Base-by-base conservation (phyloP, 2,797 vertebrate species). In the Hephaestus fuliginosus region DNA sequence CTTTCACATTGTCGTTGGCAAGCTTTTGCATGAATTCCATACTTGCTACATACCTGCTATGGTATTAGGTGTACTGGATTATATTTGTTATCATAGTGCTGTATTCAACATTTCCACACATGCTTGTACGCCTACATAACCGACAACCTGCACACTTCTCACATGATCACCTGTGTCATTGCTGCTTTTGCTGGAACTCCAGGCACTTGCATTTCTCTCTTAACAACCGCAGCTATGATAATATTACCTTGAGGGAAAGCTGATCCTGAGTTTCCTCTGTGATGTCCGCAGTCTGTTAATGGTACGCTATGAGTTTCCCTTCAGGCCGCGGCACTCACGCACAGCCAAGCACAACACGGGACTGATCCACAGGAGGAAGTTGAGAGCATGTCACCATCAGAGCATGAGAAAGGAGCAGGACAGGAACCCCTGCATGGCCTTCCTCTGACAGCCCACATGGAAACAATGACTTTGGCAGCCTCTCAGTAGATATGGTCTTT, bases 281-380 rank as follows among this genome's bases (percentile, higher is more conserved):
- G 67, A 70, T 84, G 77, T 82, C 67, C 44, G 12, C 78, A 58
- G 69, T 57, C 39, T 70, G 74, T 78, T 74, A 85, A 11, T 46
- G 70, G 52, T 75, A 60, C 72, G 52, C 74, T 77, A 30, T 0
- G 20, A 74, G 84, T 63, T 92, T 82, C 55, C 87, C 78, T 75
- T 87, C 61, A 36, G 74, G 66, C 67, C n/a, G 15, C 58, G 58
- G 53, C 12, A 4, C 46, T 80, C 5, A 0, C 7, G 14, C 70
- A 53, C 10, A 56, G 90, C 91, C 89, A 92, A 92, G 62, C 72
- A 93, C 80, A 92, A 91, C 83, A 92, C 83, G 77, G 56, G 76
- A 80, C 70, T 74, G 69, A 86, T 88, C 77, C 66, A 43, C 53
- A 65, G 66, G 72, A 90, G 88, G 91, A 93, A 90, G 88, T 33